Base-by-base conservation (phyloP, 53 echinoderm and acorn worm species). In the Astropecten irregularis region DNA sequence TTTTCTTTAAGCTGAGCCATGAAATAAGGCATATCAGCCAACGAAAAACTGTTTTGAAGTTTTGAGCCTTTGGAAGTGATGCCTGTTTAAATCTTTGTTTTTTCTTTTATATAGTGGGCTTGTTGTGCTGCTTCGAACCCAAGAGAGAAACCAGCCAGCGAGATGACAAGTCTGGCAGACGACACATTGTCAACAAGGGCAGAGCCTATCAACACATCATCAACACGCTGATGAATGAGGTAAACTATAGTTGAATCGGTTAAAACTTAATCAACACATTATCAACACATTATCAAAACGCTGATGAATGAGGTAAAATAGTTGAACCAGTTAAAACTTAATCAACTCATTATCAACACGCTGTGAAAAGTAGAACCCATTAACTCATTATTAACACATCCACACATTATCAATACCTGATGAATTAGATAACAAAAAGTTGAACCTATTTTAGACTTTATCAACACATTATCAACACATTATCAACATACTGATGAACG, bases 51-150 rank as follows among this genome's bases (percentile, higher is more conserved):
- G n/a, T n/a, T n/a, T n/a, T n/a, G n/a, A n/a, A n/a, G n/a, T n/a
- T n/a, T n/a, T n/a, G n/a, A n/a, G n/a, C n/a, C n/a, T n/a, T n/a
- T n/a, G n/a, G n/a, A n/a, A n/a, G n/a, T n/a, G n/a, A n/a, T n/a
- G n/a, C n/a, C n/a, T n/a, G n/a, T n/a, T n/a, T n/a, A n/a, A n/a
- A n/a, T n/a, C n/a, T n/a, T n/a, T n/a, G n/a, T n/a, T n/a, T n/a
- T n/a, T n/a, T n/a, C n/a, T n/a, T n/a, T n/a, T n/a, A n/a, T n/a
- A n/a, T 20, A 93, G 93, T 68, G 29, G 87, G 82, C 26, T 56
- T 93, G 37, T 62, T 93, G 66, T 86, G 67, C 53, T 87, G 87
- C 77, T 93, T 83, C 70, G 90, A 93, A 51, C 90, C 90, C 11
- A 83, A 83, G 56, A 39, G 32, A 21, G 86, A 86, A 14, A 62